These are phyloP conservation scores for Python bivittatus DNA, from an alignment of 2,113 vertebrate genomes.

Conservation along the genomic window DNA sequence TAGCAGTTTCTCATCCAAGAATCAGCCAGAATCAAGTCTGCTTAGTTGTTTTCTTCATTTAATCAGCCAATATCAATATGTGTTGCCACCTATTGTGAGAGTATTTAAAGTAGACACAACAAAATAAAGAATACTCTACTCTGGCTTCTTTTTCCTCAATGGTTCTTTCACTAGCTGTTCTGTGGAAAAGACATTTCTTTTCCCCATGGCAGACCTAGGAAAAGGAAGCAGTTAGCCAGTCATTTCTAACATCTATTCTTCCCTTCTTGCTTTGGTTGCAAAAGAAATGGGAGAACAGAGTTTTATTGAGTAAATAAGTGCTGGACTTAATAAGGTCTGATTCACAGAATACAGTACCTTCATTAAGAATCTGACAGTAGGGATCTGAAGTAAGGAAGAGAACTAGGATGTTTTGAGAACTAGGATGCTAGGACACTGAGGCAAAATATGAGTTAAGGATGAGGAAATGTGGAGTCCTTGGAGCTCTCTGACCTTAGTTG, in stretches of 20 bases:
- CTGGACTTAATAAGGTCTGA: neutral
- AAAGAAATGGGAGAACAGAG: neutral
- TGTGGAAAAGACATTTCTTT: neutral
- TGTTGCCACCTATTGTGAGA: neutral
- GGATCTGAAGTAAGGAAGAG: neutral
- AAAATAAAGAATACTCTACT: neutral
- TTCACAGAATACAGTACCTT: neutral
- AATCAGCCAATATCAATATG: neutral
- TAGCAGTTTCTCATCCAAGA: neutral
- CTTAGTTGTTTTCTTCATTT: neutral
- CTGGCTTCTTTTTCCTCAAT: neutral
- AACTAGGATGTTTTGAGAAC: neutral
- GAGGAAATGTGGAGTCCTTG: too few relatives aligned
- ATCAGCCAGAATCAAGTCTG: neutral
- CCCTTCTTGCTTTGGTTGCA: neutral
- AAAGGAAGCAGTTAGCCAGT: neutral
- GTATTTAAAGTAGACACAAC: neutral
- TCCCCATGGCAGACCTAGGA: neutral
- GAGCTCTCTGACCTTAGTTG: too few relatives aligned
- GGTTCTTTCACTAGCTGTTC: neutral
- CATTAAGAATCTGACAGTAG: neutral
- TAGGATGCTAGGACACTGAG: neutral
- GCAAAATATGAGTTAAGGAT: neutral
- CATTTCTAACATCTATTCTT: neutral
- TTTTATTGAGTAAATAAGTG: neutral